Base-by-base conservation (phyloP, 2,113 vertebrate species). In the Cichladusa arquata region DNA sequence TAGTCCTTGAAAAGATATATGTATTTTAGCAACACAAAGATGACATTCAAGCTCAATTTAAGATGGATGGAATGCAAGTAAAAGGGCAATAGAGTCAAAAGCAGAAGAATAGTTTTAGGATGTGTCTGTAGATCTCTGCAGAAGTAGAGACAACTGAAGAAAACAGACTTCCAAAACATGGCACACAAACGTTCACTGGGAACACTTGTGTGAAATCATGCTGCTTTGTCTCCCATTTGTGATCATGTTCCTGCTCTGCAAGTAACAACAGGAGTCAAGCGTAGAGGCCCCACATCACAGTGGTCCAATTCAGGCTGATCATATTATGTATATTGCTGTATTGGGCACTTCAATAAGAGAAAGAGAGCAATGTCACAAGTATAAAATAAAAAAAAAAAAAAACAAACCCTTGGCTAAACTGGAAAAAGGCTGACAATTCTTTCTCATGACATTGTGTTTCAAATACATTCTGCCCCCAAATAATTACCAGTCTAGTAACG, bases 221-320 rank as follows among this genome's bases (percentile, higher is more conserved):
- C 31, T 45, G 17, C 12, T 80, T 48, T 42, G 38, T 40, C 19
- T 82, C 26, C 50, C n/a, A n/a, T 61, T 33, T n/a, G 25, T 9
- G 13, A 2, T 20, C 40, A 22, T 6, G 8, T 34, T 26, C 29
- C 58, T 67, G 44, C 40, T 44, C 38, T 38, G 20, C 64, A 76
- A 65, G 24, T 34, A 88, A 26, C 44, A 26, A 10, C 2, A n/a
- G 19, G 5, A 82, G 29, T 31, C 22, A 79, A 58, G 16, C 2
- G 2, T 4, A 45, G 17, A 76, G 31, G 47, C 34, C 19, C 9
- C 6, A 8, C 14, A 7, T 19, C 15, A 69, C 5, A 60, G 50
- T 1, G 7, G 17, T 38, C 10, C 2, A 0, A 53, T 29, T 40
- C n/a, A 64, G 18, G 23, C 6, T 20, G 6, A 88, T 12, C 25